These are phyloP conservation scores for Taphrorychus bicolor DNA, from an alignment of 2,888 invertebrate genomes.

Conservation along the genomic window DNA sequence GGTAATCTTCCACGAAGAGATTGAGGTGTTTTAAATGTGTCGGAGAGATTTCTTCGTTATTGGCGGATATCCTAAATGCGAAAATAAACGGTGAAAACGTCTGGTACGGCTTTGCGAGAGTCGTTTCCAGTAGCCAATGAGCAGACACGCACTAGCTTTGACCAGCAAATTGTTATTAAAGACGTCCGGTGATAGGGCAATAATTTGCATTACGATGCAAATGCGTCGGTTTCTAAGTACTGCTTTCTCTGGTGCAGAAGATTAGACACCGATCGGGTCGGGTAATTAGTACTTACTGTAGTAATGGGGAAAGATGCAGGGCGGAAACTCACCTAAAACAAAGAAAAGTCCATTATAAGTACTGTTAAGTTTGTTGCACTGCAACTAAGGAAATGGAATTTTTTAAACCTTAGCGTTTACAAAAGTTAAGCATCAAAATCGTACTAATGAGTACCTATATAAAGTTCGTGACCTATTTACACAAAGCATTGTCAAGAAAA, in stretches of 20 bases:
- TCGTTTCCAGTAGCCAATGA: not conserved
- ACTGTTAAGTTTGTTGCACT: too few species aligned
- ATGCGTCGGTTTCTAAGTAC: not conserved
- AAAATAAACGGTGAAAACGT: conserved; percentile 6
- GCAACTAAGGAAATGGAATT: too few species aligned
- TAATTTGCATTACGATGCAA: not conserved
- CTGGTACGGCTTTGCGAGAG: not conserved
- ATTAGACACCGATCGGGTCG: too few species aligned
- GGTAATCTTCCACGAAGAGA: not conserved
- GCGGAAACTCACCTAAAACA: not conserved
- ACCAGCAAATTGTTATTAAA: too few species aligned
- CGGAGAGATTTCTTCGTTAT: not conserved
- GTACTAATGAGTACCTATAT: too few species aligned
- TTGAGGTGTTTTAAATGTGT: not conserved
- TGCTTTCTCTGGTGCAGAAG: not conserved
- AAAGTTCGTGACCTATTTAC: too few species aligned
- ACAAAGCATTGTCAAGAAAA: too few species aligned
- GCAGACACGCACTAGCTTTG: not conserved
- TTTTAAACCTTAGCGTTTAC: too few species aligned
- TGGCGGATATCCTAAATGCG: conserved; percentile 5
- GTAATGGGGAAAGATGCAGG: not conserved
- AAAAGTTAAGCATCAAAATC: too few species aligned
- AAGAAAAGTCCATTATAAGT: not conserved
- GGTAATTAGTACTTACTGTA: not conserved
- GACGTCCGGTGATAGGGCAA: not conserved